A percentile compares a stretch with the other conserved stretches of the same genome.
phyloP scores from a whole-genome alignment of 2,888 invertebrate species.

The Rotaria socialis region DNA sequence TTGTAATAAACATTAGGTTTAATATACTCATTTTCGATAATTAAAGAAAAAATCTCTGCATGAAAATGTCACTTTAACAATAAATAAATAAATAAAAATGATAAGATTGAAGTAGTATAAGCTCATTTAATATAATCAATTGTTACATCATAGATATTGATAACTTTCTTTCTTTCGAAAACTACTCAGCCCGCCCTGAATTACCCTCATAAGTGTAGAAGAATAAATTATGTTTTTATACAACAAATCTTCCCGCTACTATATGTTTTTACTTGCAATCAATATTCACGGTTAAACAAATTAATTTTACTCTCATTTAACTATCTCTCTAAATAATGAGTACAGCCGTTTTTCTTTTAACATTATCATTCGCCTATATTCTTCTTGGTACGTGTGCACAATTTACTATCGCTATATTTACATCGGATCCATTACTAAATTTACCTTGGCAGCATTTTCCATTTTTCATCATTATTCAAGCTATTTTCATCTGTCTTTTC shows the following conservation, averaged over 20 bases:
- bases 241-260: not conserved
- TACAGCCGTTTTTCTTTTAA: conserved; percentile 1
- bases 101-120: no score
- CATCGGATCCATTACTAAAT: not conserved
- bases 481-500: conserved; percentile 13
- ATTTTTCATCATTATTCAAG: not conserved
- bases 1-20: not conserved
- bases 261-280: not conserved
- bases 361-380: conserved; percentile 36
- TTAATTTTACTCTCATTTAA: not conserved
- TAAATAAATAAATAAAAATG: no score
- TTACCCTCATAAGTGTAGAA: no score
- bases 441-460: not conserved
- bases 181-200: not conserved
- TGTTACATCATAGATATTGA: no score
- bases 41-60: no score
- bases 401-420: not conserved
- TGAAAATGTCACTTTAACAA: no score
- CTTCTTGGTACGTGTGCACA: conserved; percentile 25
- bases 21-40: no score
- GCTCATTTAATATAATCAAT: no score
- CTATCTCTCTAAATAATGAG: not conserved
- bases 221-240: no score
- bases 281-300: not conserved
- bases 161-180: no score